Evolutionary conservation across 1,140 invertebrate species (phyloP).

Genomic region (Drosophila funebris): DNA sequence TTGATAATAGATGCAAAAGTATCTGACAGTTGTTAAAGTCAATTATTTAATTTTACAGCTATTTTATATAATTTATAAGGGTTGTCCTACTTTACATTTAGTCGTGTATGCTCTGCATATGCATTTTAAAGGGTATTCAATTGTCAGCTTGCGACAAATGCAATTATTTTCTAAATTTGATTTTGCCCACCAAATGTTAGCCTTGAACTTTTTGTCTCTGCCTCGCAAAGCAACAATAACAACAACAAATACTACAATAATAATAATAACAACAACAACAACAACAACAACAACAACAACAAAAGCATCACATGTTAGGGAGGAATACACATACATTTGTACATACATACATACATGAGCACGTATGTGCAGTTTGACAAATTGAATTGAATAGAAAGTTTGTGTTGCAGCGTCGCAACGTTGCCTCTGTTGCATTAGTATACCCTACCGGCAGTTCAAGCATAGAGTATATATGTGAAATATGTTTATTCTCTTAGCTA

Average conservation of each 20-base stretch:
- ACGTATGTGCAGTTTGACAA: slow-evolving; percentile 30
- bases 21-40: neutral
- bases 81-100: neutral
- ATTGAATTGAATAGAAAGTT: slow-evolving; percentile 35
- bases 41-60: too few relatives aligned
- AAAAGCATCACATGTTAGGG: slow-evolving; percentile 45
- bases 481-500: too few relatives aligned
- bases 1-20: neutral
- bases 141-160: neutral
- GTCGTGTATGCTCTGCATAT: neutral
- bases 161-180: slow-evolving; percentile 38
- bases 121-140: slow-evolving; percentile 4
- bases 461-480: too few relatives aligned
- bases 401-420: neutral
- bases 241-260: slow-evolving; percentile 47
- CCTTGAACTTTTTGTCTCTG: slow-evolving; percentile 77
- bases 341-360: slow-evolving; percentile 9
- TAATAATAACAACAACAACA: slow-evolving; percentile 14
- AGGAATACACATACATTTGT: too few relatives aligned
- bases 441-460: neutral
- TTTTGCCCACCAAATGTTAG: slow-evolving; percentile 59
- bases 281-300: slow-evolving; percentile 38
- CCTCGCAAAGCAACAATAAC: slow-evolving; percentile 41
- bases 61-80: too few relatives aligned
- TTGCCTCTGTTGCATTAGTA: neutral